phyloP scores from a whole-genome alignment of 1,140 invertebrate species.

The Lucilia cuprina region DNA sequence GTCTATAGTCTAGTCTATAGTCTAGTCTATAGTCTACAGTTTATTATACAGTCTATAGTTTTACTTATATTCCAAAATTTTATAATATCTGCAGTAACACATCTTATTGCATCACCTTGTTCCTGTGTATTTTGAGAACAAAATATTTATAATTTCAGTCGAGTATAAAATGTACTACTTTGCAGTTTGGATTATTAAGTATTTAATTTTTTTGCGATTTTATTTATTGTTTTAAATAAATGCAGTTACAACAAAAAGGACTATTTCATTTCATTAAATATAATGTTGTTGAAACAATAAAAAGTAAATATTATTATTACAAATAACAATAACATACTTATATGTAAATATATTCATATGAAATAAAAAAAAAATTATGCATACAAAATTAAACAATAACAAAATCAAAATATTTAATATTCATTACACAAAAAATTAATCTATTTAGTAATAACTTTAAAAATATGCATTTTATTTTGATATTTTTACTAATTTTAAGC shows the following conservation, averaged over 20 bases:
- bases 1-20: too few relatives aligned
- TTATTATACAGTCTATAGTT: too few relatives aligned
- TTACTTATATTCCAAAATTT: too few relatives aligned
- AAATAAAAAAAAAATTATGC: background rate
- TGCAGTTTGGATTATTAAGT: background rate
- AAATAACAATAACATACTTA: background rate
- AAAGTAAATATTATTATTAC: too few relatives aligned
- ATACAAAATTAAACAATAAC: background rate
- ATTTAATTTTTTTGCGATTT: background rate
- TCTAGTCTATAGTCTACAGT: too few relatives aligned
- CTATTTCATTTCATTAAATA: background rate
- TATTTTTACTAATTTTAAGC: background rate
- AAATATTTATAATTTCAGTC: too few relatives aligned
- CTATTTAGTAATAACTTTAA: background rate
- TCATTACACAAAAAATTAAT: too few relatives aligned
- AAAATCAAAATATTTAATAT: background rate
- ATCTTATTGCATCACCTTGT: too few relatives aligned
- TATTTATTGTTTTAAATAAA: background rate
- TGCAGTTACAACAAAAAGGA: background rate
- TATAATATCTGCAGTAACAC: too few relatives aligned
- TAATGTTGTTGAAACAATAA: background rate
- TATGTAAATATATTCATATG: too few relatives aligned
- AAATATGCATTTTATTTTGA: background rate
- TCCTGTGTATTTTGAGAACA: too few relatives aligned
- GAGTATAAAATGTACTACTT: background rate